Conservation (phyloP, 2,888 invertebrate genomes). For the Euproctis similis region DNA sequence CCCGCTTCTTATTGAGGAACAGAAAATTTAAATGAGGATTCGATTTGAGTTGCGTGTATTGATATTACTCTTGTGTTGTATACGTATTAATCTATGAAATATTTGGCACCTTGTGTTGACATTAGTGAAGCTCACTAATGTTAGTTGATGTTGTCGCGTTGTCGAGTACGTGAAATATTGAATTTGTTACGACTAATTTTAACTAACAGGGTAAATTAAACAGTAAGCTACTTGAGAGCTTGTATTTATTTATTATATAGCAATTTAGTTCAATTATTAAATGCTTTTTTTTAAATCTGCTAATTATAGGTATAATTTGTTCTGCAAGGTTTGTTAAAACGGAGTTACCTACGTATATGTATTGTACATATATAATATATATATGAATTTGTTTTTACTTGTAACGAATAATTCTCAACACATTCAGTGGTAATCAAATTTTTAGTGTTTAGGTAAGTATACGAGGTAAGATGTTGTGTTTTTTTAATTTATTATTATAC, state of each 20-base stretch:
- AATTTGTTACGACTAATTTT: constrained; percentile 45
- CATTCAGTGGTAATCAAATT: constrained; percentile 19
- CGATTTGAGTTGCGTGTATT: no score
- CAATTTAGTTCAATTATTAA: constrained; percentile 19
- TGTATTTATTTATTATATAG: constrained; percentile 25
- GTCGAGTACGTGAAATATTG: no score
- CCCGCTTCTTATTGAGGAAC: no score
- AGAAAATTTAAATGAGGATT: no score
- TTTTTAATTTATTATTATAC: constrained; percentile 17
- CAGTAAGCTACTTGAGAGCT: constrained; percentile 34
- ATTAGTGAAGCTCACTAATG: constrained; percentile 38
- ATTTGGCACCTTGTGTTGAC: constrained; percentile 17
- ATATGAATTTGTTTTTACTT: constrained; percentile 7
- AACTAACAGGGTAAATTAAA: constrained; percentile 66
- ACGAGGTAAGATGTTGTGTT: constrained; percentile 9
- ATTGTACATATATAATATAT: no score
- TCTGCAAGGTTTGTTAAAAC: no score
- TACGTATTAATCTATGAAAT: no score
- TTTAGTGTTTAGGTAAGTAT: constrained; percentile 21
- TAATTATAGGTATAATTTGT: constrained; percentile 9
- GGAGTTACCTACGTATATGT: no score
- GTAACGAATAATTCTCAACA: constrained; percentile 9
- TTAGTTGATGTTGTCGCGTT: constrained; percentile 25
- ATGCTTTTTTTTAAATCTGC: no score
- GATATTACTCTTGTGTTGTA: no score